Base-by-base conservation (phyloP, 2,113 vertebrate species). In the Neodon shergylaensis region DNA sequence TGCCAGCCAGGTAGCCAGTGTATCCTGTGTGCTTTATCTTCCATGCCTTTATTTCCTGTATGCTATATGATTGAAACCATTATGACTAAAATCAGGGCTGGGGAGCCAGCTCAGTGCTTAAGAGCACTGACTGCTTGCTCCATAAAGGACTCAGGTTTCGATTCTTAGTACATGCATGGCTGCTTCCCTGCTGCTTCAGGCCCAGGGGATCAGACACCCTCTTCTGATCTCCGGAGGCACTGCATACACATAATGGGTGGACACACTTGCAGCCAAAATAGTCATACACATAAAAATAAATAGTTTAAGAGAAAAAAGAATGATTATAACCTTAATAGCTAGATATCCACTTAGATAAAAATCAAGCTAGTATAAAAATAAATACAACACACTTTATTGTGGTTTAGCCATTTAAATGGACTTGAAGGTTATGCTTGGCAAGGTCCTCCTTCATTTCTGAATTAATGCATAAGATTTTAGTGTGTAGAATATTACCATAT, bases 321-420 rank as follows among this genome's bases (percentile, higher is more conserved):
- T 92, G 39, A 68, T 58, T 92, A 1, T 66, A 79, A 94, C 68
- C 13, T 11, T 91, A 89, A 83, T 63, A 88, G 26, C 85, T 96
- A 58, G 12, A 36, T 94, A 47, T 63, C 12, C 22, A 47, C 88
- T 94, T 92, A 94, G 52, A 91, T 24, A 76, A 81, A 92, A 81
- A 90, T 11, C 5, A 89, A n/a, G n/a, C n/a, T 90, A 19, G 74
- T 90, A 83, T 10, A 93, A 96, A 94, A 96, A 54, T 76, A 16
- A 76, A 52, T 49, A 76, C 10, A 92, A 2, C 14, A 65, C 58
- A 26, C 66, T 61, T n/a, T 92, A 68, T 9, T 83, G 4, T 85
- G 36, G 76, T 49, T 96, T 63, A 76, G 81, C 91, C 13, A 79
- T 91, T 93, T 90, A 95, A 87, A 39, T 82, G 79, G 28, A 58